These are phyloP conservation scores for Zapornia atra DNA, from an alignment of 2,113 vertebrate species.

Conservation along the genomic window DNA sequence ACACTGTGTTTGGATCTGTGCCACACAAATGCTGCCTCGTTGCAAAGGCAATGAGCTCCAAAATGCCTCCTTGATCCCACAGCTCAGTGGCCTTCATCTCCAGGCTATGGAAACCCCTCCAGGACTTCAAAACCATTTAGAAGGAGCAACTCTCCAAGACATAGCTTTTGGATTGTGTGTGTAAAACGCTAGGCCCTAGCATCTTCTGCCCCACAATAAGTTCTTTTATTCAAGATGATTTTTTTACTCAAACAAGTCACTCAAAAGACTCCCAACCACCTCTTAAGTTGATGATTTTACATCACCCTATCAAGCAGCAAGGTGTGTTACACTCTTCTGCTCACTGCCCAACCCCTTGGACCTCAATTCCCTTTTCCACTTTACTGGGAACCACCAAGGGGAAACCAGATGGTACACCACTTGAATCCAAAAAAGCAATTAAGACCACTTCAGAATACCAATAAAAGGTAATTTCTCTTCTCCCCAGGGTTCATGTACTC, in stretches of 20 bases:
- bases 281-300: background rate
- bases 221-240: background rate
- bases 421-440: background rate
- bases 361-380: background rate
- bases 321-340: too few relatives aligned
- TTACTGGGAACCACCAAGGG: background rate
- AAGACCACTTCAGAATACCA: background rate
- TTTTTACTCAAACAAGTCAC: background rate
- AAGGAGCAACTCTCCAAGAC: background rate
- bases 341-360: background rate
- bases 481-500: background rate
- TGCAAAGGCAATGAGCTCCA: background rate
- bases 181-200: background rate
- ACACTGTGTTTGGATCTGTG: accelerated
- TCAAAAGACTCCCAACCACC: background rate
- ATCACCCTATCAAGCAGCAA: background rate
- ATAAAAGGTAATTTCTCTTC: background rate
- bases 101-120: background rate
- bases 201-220: background rate
- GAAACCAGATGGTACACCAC: background rate
- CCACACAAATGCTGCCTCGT: accelerated
- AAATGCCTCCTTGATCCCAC: background rate
- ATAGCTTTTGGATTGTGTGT: background rate
- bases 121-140: background rate
- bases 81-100: background rate